Conservation (phyloP, 2,888 invertebrate species). For the Temnothorax rugatulus region DNA sequence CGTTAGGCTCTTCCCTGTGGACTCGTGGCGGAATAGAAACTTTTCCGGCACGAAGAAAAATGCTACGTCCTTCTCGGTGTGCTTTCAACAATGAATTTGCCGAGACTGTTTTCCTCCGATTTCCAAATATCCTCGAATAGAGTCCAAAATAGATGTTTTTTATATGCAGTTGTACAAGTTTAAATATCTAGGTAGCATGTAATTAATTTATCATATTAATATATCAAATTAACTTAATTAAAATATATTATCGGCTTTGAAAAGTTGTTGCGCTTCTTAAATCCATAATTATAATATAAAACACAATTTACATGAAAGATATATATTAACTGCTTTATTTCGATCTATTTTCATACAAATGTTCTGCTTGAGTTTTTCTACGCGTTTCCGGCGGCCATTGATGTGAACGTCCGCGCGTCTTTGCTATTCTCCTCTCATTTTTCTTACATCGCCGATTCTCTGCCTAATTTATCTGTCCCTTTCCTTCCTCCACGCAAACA, state of each 20-base stretch:
- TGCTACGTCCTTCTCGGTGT: neutral
- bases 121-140: neutral
- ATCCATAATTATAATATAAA: neutral
- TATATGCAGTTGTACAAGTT: neutral
- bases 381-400: neutral
- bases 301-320: neutral
- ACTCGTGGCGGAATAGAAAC: constrained; percentile 20
- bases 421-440: neutral
- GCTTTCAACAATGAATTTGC: neutral
- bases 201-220: constrained; percentile 10
- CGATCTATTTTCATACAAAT: constrained; percentile 1
- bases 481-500: neutral
- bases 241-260: neutral
- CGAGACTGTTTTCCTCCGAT: neutral
- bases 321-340: neutral
- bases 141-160: neutral
- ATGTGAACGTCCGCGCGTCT: neutral
- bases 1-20: constrained; percentile 33
- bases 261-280: neutral
- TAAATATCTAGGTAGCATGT: neutral
- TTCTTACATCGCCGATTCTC: neutral
- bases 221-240: constrained; percentile 14
- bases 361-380: neutral
- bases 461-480: neutral
- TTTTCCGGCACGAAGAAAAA: constrained; percentile 31